Evolutionary conservation across 1,140 invertebrate genomes (phyloP).

Genomic region (Drosophila littoralis): DNA sequence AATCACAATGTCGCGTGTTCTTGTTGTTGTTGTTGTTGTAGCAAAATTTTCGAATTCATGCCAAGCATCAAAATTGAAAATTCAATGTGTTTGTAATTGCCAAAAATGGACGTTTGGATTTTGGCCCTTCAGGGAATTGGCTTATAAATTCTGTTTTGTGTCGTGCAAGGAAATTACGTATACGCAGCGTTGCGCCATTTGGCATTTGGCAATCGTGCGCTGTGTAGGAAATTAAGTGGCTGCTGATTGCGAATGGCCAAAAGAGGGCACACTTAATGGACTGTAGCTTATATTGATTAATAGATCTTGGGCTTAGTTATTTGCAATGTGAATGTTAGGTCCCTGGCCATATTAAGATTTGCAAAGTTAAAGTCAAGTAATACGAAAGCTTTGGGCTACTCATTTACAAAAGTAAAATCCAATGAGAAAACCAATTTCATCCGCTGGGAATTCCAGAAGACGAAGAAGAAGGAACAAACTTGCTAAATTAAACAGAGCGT

Average conservation of each 20-base stretch:
- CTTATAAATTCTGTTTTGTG: constrained; percentile 58
- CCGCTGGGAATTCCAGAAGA: neutral
- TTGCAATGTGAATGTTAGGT: neutral
- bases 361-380: constrained; percentile 1
- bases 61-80: constrained; percentile 38
- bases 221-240: constrained; percentile 48
- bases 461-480: neutral
- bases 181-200: constrained; percentile 38
- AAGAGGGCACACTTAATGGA: constrained; percentile 13
- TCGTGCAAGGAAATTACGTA: constrained; percentile 62
- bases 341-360: constrained; percentile 1
- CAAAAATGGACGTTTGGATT: constrained; percentile 41
- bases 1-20: constrained; percentile 36
- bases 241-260: constrained; percentile 17
- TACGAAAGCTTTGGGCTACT: neutral
- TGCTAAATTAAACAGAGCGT: constrained; percentile 5
- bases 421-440: constrained; percentile 8
- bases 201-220: constrained; percentile 6
- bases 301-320: constrained; percentile 5
- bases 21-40: constrained; percentile 6
- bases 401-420: constrained; percentile 7
- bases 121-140: constrained; percentile 4
- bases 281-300: constrained; percentile 31
- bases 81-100: constrained; percentile 46
- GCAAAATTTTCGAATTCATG: constrained; percentile 11